A percentile compares a stretch with the other conserved stretches of the same genome.
Evolutionary conservation across 1,140 invertebrate species (phyloP).

Genomic region (Pseudomyrmex pallidus): DNA sequence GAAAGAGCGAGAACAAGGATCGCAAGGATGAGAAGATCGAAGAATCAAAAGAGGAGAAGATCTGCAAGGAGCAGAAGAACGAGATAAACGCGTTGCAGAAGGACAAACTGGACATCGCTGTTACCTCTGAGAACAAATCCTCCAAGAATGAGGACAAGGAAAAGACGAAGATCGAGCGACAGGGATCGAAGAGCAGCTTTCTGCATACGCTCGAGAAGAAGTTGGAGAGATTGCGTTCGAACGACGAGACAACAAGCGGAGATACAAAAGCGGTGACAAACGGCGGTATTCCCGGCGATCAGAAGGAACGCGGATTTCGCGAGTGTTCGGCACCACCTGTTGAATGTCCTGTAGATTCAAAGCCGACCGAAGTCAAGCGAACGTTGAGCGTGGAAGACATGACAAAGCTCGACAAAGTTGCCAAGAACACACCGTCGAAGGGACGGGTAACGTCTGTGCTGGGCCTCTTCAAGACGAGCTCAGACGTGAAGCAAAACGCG

Average conservation of each 20-base stretch:
- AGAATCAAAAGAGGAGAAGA: constrained; percentile 64
- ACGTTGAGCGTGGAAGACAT: constrained; percentile 89
- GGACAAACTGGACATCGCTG: constrained; percentile 55
- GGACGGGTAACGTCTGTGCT: constrained; percentile 89
- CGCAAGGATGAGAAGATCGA: not conserved
- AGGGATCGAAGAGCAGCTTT: constrained; percentile 77
- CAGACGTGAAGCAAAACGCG: constrained; percentile 81
- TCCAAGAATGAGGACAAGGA: constrained; percentile 60
- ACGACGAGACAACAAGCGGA: constrained; percentile 66
- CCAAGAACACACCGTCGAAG: constrained; percentile 80
- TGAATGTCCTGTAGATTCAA: constrained; percentile 79
- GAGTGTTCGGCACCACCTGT: constrained; percentile 88
- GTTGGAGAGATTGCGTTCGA: constrained; percentile 82
- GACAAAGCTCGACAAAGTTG: constrained; percentile 76
- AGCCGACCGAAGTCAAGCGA: constrained; percentile 81
- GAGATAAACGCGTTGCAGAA: constrained; percentile 78
- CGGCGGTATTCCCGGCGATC: constrained; percentile 77
- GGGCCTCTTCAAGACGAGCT: constrained; percentile 89
- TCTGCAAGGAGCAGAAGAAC: constrained; percentile 79
- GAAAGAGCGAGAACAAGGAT: constrained; percentile 69
- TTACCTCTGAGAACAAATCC: constrained; percentile 38
- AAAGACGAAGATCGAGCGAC: constrained; percentile 56
- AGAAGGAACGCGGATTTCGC: constrained; percentile 78
- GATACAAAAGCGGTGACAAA: constrained; percentile 1
- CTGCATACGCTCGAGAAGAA: constrained; percentile 84